Percentiles rank a stretch among this genome's conserved stretches.
phyloP scores from a whole-genome alignment of 2,888 invertebrate species.

The Orthonevra nobilis region DNA sequence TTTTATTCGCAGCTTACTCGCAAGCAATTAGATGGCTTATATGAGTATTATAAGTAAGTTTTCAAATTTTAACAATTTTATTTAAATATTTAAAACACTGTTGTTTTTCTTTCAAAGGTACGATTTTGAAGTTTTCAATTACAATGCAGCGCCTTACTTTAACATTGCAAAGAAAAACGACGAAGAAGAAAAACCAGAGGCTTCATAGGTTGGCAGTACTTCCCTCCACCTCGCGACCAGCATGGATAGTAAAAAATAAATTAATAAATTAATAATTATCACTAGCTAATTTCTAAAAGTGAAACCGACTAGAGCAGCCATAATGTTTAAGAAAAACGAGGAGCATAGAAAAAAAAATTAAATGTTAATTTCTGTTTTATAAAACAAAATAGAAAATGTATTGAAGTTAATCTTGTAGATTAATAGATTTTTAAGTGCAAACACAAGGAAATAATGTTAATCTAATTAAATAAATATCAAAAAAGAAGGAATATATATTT shows the following conservation, averaged over 20 bases:
- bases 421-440: slow-evolving; percentile 61
- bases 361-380: slow-evolving; percentile 54
- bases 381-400: slow-evolving; percentile 58
- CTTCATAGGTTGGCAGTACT: slow-evolving; percentile 40
- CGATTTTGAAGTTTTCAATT: slow-evolving; percentile 93
- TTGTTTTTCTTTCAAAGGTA: slow-evolving; percentile 82
- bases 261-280: slow-evolving; percentile 26
- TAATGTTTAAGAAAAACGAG: slow-evolving; percentile 28
- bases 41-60: slow-evolving; percentile 88
- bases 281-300: background rate
- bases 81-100: too few species aligned
- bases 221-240: too few species aligned
- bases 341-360: slow-evolving; percentile 23
- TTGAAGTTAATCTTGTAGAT: slow-evolving; percentile 68
- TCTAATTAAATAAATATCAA: slow-evolving; percentile 35
- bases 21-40: slow-evolving; percentile 87
- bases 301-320: slow-evolving; percentile 57
- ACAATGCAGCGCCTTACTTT: slow-evolving; percentile 83
- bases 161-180: slow-evolving; percentile 72
- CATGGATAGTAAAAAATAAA: background rate
- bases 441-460: slow-evolving; percentile 50
- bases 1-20: slow-evolving; percentile 89
- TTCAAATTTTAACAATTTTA: too few species aligned
- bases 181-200: slow-evolving; percentile 39
- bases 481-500: slow-evolving; percentile 23